Evolutionary conservation across 2,797 vertebrate species (phyloP), one percentile per base, ranked within the genome.

Genomic region (Siniperca undulata): DNA sequence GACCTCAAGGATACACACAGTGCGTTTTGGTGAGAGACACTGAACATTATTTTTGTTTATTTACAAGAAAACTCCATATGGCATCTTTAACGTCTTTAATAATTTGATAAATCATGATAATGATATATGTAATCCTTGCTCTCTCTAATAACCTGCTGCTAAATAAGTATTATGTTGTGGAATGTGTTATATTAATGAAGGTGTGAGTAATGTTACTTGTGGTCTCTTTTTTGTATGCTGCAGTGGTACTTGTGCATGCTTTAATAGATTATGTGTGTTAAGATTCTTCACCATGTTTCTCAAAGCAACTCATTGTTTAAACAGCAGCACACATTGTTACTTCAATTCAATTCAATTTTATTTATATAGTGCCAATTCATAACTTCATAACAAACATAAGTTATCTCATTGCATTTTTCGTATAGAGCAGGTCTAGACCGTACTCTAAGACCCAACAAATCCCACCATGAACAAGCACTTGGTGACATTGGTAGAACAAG

Each of bases 1-100:
- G 1, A 27, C n/a, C 30, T 30, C 30, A 30, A 30, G 30, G 30
- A 30, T 30, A 30, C 30, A 30, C 30, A 30, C 3, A 30, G 10
- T 13, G 24, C 2, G 2, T 24, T 65, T 42, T 16, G 3, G 14
- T 12, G 10, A 59, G 1, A 17, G 10, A 38, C 20, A 61, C 19
- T 42, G 7, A 48, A 19, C 17, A 20, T 52, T 52, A 46, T 11
- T 22, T 68, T 34, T 34, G 27, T 22, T 34, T 67, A 1, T 52
- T 34, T 22, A 36, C 11, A 58, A 6, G 10, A 46, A 48, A 58
- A 50, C 60, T 2, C 30, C 8, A 22, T 2, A 17, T 11, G n/a
- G 44, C 22, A 61, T 14, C 46, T 61, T 72, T 36, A 62, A 64
- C 44, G 14, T 53, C 59, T 69, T 40, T 56, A 61, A 77, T 59